phyloP scores from a whole-genome alignment of 2,888 invertebrate genomes.

The Eristalis pertinax region DNA sequence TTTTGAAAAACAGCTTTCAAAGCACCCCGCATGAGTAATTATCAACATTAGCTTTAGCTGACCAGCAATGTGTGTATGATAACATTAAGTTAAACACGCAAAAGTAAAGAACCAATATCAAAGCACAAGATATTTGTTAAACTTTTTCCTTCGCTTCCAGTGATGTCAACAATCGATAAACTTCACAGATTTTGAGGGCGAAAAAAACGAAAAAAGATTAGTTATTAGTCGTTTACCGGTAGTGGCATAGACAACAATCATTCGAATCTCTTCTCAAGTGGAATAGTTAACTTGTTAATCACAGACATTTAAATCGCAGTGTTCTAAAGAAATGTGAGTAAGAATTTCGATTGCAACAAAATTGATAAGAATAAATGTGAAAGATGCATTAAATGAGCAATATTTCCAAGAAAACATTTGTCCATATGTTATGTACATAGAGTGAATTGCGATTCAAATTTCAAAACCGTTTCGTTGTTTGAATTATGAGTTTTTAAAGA shows the following conservation, averaged over 20 bases:
- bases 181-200: background rate
- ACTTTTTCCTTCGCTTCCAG: background rate
- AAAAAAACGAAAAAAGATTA: background rate
- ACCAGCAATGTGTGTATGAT: background rate
- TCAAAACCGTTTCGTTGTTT: background rate
- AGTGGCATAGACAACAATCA: constrained; percentile 13
- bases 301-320: background rate
- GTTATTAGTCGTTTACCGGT: constrained; percentile 16
- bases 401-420: background rate
- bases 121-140: background rate
- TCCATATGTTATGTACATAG: background rate
- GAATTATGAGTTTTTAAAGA: background rate
- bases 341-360: background rate
- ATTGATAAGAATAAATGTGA: background rate
- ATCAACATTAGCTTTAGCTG: background rate
- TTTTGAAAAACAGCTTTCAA: background rate
- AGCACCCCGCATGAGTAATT: background rate
- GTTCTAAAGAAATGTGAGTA: background rate
- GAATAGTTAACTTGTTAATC: background rate
- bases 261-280: background rate
- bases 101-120: constrained; percentile 1
- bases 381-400: background rate
- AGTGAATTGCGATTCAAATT: background rate
- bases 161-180: constrained; percentile 1
- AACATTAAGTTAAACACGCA: background rate